These are phyloP conservation scores for Drosophila lutescens DNA, from an alignment of 2,888 invertebrate species.

Conservation along the genomic window DNA sequence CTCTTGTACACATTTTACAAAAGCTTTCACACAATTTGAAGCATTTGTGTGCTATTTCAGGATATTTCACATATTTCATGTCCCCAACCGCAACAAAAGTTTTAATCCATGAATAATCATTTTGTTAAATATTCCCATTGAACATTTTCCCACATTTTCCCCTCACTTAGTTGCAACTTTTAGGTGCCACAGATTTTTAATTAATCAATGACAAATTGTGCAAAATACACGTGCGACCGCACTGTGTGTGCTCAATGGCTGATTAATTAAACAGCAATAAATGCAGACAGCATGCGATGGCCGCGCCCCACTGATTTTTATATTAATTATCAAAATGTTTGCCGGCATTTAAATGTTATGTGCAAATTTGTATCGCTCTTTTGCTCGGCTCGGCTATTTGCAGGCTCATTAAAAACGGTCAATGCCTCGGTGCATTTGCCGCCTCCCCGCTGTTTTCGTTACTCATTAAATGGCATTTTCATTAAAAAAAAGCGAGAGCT, in stretches of 20 bases:
- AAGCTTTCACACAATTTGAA: constrained; percentile 2
- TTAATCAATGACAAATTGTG: constrained; percentile 63
- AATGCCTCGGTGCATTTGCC: constrained; percentile 32
- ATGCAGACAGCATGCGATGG: constrained; percentile 37
- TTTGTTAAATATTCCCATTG: constrained; percentile 34
- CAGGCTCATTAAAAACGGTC: constrained; percentile 58
- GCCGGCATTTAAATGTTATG: constrained; percentile 54
- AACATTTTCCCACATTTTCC: constrained; percentile 7
- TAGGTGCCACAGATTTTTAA: constrained; percentile 57
- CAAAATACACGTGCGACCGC: background rate
- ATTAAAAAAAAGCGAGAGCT: constrained; percentile 2
- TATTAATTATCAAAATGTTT: constrained; percentile 67
- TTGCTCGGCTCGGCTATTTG: constrained; percentile 42
- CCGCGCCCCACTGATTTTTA: constrained; percentile 54
- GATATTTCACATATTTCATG: background rate
- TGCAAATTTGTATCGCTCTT: constrained; percentile 20
- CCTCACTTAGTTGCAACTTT: constrained; percentile 21
- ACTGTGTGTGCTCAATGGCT: constrained; percentile 32
- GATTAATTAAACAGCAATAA: constrained; percentile 71
- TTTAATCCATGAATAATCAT: constrained; percentile 32
- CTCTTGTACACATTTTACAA: constrained; percentile 9
- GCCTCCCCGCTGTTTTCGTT: background rate
- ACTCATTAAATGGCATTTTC: constrained; percentile 7
- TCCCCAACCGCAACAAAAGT: constrained; percentile 18
- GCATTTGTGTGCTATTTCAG: background rate